Percentiles rank a stretch among this genome's conserved stretches.
phyloP scores from a whole-genome alignment of 2,797 vertebrate genomes.

The Ptychadena robeensis region DNA sequence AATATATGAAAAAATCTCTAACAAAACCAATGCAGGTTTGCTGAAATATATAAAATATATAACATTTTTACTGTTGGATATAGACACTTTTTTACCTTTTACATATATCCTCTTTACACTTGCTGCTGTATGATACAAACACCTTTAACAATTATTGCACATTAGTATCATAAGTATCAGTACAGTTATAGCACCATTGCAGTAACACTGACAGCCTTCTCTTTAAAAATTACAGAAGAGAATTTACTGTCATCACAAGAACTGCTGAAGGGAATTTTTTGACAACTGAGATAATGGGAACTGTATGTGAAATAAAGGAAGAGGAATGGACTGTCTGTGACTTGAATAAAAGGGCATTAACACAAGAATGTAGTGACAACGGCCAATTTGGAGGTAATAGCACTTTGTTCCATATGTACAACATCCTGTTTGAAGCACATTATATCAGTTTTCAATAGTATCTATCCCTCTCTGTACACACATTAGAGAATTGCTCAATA shows the following conservation, averaged over 20 bases:
- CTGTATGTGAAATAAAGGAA: background rate
- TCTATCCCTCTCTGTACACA: background rate
- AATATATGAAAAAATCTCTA: too few relatives aligned
- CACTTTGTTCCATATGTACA: background rate
- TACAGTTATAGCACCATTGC: too few relatives aligned
- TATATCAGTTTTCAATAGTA: constrained; percentile 34
- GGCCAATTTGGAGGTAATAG: constrained; percentile 33
- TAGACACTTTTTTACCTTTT: too few relatives aligned
- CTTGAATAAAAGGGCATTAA: background rate
- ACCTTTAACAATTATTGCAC: too few relatives aligned
- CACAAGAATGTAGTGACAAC: background rate
- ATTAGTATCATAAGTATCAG: too few relatives aligned
- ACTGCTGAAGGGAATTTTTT: background rate
- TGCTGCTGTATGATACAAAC: too few relatives aligned
- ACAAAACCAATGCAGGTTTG: too few relatives aligned
- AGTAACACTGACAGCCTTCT: background rate
- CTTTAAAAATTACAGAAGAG: background rate
- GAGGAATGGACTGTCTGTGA: background rate
- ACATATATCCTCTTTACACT: too few relatives aligned
- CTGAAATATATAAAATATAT: too few relatives aligned
- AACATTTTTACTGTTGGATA: too few relatives aligned
- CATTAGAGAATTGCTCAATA: constrained; percentile 54
- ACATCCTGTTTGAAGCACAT: constrained; percentile 16
- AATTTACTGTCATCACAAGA: background rate
- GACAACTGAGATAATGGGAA: background rate